Conservation (phyloP, 1,140 invertebrate genomes). For the Fopius arisanus region DNA sequence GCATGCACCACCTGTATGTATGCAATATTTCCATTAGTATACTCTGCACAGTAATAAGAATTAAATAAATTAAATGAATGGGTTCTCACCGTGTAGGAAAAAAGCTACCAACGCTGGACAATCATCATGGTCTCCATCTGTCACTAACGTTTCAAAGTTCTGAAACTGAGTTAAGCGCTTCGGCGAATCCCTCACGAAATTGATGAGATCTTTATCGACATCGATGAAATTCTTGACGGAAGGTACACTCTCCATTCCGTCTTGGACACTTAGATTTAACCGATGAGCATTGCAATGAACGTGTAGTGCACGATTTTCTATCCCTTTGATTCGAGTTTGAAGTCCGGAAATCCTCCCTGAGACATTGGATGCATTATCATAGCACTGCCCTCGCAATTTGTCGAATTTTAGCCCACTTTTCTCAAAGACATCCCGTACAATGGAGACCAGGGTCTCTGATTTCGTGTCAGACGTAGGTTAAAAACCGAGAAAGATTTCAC, state of each 20-base stretch:
- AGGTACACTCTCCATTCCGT: not conserved
- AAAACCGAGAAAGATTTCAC: constrained; percentile 13
- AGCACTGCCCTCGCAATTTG: constrained; percentile 6
- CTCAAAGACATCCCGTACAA: not conserved
- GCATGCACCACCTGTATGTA: not conserved
- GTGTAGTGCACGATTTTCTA: not conserved
- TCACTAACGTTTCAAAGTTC: not conserved
- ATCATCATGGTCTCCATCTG: not conserved
- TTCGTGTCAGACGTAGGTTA: not conserved
- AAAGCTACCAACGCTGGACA: not conserved
- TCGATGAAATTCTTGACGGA: not conserved
- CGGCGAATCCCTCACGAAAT: not conserved
- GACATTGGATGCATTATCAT: constrained; percentile 4
- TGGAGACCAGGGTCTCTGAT: not conserved
- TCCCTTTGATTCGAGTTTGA: not conserved
- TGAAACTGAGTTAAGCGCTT: not conserved
- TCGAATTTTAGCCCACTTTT: not conserved
- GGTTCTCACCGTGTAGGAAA: not conserved
- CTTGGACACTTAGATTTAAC: not conserved
- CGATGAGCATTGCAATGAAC: not conserved
- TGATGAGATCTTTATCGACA: not conserved
- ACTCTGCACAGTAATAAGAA: not conserved
- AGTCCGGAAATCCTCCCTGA: not conserved
- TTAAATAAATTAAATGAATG: not conserved
- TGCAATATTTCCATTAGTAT: not conserved